Conservation (phyloP, 2,888 invertebrate genomes). For the Bombylius major region DNA sequence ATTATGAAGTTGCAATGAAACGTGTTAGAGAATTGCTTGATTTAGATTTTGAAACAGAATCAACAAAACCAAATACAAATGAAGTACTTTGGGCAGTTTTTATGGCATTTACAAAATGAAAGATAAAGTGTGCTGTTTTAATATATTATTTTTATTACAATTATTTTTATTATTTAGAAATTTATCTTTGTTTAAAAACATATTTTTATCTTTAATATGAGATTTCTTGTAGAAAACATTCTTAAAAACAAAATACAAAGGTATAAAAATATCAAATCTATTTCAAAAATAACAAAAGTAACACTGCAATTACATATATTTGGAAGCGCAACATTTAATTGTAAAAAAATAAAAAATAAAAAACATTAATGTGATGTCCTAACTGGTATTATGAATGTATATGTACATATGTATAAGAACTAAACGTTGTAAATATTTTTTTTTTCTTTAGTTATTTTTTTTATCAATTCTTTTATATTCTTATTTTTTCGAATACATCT, state of each 20-base stretch:
- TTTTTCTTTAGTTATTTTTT: too few species aligned
- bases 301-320: not conserved
- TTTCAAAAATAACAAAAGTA: not conserved
- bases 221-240: too few species aligned
- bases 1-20: slow-evolving; percentile 96
- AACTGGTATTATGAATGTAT: not conserved
- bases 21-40: slow-evolving; percentile 92
- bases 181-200: too few species aligned
- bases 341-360: not conserved
- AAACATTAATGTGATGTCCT: not conserved
- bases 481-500: too few species aligned
- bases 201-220: too few species aligned
- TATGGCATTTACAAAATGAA: slow-evolving; percentile 94
- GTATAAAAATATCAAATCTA: not conserved
- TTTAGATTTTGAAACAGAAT: slow-evolving; percentile 92
- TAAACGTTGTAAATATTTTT: too few species aligned
- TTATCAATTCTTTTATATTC: too few species aligned
- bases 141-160: not conserved
- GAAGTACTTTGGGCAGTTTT: slow-evolving; percentile 99
- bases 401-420: too few species aligned
- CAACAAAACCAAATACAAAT: slow-evolving; percentile 77
- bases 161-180: not conserved
- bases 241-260: too few species aligned
- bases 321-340: not conserved
- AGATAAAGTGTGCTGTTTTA: slow-evolving; percentile 21